Base-by-base conservation (phyloP, 2,797 vertebrate species). In the Xiphorhynchus erythropygius region DNA sequence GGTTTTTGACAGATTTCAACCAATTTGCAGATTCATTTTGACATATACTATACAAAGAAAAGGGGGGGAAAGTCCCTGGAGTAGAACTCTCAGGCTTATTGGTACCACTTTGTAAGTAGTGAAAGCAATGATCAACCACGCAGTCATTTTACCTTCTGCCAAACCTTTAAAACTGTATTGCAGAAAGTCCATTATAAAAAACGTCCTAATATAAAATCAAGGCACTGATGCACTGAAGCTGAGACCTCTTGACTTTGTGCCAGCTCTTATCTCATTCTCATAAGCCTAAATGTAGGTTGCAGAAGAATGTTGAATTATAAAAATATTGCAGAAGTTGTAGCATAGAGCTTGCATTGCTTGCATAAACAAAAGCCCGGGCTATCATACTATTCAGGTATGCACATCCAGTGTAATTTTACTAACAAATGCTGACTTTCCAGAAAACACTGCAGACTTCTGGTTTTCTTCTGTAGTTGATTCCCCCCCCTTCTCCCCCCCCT, bases 1-100 rank as follows among this genome's bases (percentile, higher is more conserved):
- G 79, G 8, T 96, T 97, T 97, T 96, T 96, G 92, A 96, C 89
- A 96, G 83, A 77, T 93, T 96, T 91, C 52, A 84, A 23, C 91
- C 77, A 86, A 79, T 91, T 84, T 95, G 59, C 77, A 82, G 93
- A 82, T 94, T 92, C 44, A 57, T 84, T 96, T 88, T 95, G 85
- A 67, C 82, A 47, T 60, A 41, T 1, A 62, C 65, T 65, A 3
- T 84, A 64, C 67, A 87, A 83, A 94, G 81, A 75, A 78, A 53
- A 39, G 22, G 18, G 9, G 25, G 19, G 12, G 2, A 1, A 52
- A 22, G 27, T 68, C 84, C 47, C 64, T 70, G 30, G 67, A 77
- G 63, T 91, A 74, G 70, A 24, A 76, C 56, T 90, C 33, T 64
- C 7, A 27, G 64, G 71, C 63, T 86, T 90, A 53, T 17, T 74